Base-by-base conservation (phyloP, 2,888 invertebrate species). In the Chrysolina oricalcia region DNA sequence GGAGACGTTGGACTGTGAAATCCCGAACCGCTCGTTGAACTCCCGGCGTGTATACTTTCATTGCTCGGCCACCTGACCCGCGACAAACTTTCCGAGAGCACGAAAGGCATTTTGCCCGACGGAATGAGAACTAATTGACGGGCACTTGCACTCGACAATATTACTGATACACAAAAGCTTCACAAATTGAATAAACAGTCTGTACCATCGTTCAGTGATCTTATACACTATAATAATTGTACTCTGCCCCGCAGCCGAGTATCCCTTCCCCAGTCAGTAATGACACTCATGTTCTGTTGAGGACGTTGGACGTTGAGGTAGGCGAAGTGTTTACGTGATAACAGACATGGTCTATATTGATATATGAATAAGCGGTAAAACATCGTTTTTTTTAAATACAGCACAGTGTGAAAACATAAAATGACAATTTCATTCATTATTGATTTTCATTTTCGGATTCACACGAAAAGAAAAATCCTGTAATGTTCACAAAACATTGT, bases 71-170 rank as follows among this genome's bases (percentile, higher is more conserved):
- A 90, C 73, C 82, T 78, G 81, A 92, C 91, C 87, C 92, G 91
- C 75, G 90, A 88, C 50, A 89, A 84, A 87, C 91, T 93, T 86
- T 93, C 93, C 81, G 92, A 91, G 84, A 92, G 90, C 85, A 92
- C 93, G 82, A 93, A 92, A 87, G 93, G 93, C 93, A 93, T 93
- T 41, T 70, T 74, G 73, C 73, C 64, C 21, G 53, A 13, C 17
- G 23, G 35, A 59, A 70, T 4, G 15, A 15, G 59, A 23, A n/a
- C 35, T 23, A 17, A 40, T 63, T 50, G 13, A 27, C 50, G 17
- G 2, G 8, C 70, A 74, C 65, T 70, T n/a, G 53, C n/a, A 56
- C 53, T 70, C 21, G 35, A 46, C 59, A 17, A 67, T 62, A 72
- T 66, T 53, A 74, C 66, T 71, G 70, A 56, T 70, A 72, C 68